These are phyloP conservation scores for Muscicapa adusta DNA, from an alignment of 2,113 vertebrate species.

Conservation along the genomic window DNA sequence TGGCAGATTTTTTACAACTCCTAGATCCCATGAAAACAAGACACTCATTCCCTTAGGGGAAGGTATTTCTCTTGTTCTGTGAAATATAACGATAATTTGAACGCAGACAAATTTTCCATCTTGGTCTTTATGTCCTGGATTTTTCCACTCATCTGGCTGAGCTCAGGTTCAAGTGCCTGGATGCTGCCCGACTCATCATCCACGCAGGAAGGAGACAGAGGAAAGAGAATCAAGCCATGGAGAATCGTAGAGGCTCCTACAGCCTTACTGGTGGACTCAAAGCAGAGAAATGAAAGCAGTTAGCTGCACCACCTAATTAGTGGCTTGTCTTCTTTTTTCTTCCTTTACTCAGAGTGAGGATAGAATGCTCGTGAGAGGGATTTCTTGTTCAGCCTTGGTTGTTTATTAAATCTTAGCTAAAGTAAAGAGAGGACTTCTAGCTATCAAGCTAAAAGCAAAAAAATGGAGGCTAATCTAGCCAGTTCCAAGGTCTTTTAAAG, in stretches of 20 bases:
- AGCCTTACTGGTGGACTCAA: background rate
- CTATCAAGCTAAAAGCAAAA: no score
- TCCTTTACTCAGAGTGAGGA: no score
- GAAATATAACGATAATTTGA: background rate
- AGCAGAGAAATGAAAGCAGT: background rate
- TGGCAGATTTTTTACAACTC: background rate
- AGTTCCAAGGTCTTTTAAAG: no score
- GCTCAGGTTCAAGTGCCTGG: background rate
- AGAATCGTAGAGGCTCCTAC: background rate
- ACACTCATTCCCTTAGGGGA: background rate
- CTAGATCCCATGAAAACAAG: background rate
- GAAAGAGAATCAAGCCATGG: background rate
- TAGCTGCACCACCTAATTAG: no score
- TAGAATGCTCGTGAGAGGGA: no score
- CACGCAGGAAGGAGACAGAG: background rate
- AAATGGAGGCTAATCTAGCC: no score
- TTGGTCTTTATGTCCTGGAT: background rate
- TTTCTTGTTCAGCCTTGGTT: no score
- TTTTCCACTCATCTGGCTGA: background rate
- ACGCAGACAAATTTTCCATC: background rate
- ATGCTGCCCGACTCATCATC: background rate
- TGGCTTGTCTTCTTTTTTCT: no score
- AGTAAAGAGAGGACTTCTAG: no score
- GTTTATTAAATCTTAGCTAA: no score
- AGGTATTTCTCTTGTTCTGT: background rate